phyloP scores from a whole-genome alignment of 2,797 vertebrate species.

The Zalophus californianus region DNA sequence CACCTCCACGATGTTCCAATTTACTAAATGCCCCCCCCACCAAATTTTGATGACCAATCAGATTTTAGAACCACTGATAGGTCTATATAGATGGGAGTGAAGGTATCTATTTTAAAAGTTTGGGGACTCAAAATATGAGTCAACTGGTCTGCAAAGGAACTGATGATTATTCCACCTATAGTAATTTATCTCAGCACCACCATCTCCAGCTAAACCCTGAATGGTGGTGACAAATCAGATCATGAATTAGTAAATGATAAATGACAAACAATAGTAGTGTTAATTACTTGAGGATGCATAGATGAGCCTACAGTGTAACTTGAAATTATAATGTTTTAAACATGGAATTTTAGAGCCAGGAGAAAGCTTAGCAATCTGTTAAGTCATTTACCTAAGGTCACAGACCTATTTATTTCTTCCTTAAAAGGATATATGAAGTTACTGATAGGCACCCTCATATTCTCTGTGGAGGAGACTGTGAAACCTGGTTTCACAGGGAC shows the following conservation, averaged over 20 bases:
- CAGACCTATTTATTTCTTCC: conserved; percentile 24
- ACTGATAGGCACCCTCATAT: neutral
- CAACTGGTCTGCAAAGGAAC: neutral
- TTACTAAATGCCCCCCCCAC: neutral
- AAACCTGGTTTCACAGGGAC: conserved; percentile 1
- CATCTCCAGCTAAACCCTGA: neutral
- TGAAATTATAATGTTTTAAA: neutral
- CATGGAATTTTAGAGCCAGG: neutral
- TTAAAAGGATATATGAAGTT: conserved; percentile 11
- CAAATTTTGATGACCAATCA: neutral
- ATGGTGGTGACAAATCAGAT: neutral
- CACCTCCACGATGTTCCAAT: neutral
- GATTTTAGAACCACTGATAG: neutral
- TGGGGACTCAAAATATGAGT: neutral
- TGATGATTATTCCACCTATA: neutral
- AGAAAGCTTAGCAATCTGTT: conserved; percentile 15
- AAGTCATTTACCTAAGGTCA: conserved; percentile 39
- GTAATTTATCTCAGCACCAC: neutral
- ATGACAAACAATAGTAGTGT: neutral
- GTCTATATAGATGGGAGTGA: neutral
- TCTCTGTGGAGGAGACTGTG: neutral
- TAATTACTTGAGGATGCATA: neutral
- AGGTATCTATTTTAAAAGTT: neutral
- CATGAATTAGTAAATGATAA: neutral
- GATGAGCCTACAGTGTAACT: neutral